These are phyloP conservation scores for Atlantisia rogersi DNA, from an alignment of 2,113 vertebrate species.

Conservation along the genomic window DNA sequence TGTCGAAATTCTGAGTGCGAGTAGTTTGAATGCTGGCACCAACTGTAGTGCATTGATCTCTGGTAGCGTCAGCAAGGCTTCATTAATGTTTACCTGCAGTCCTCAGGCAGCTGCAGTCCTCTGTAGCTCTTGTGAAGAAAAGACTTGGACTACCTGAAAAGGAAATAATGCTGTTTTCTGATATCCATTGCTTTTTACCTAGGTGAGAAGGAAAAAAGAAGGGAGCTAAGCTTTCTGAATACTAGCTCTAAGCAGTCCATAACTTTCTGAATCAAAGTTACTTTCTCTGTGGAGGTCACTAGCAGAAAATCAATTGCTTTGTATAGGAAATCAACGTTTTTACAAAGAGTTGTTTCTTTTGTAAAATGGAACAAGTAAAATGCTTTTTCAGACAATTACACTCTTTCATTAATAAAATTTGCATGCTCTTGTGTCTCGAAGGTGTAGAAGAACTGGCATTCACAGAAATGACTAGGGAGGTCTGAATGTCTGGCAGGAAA, in stretches of 20 bases:
- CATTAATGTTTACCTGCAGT: neutral
- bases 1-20: neutral
- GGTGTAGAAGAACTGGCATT: neutral
- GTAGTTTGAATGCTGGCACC: neutral
- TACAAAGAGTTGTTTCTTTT: neutral
- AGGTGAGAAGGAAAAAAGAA: neutral
- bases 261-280: neutral
- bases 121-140: neutral
- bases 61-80: neutral
- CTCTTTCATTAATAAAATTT: neutral
- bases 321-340: rapidly evolving
- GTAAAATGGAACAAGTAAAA: neutral
- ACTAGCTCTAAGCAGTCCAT: neutral
- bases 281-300: rapidly evolving
- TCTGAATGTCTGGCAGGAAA: neutral
- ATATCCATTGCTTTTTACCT: neutral
- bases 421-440: neutral
- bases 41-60: neutral
- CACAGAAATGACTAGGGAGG: neutral
- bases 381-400: neutral
- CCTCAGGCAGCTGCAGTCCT: neutral
- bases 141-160: neutral
- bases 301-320: neutral
- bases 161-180: neutral
- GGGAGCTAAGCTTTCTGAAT: neutral